phyloP scores from a whole-genome alignment of 2,888 invertebrate species.

The Ormia ochracea region DNA sequence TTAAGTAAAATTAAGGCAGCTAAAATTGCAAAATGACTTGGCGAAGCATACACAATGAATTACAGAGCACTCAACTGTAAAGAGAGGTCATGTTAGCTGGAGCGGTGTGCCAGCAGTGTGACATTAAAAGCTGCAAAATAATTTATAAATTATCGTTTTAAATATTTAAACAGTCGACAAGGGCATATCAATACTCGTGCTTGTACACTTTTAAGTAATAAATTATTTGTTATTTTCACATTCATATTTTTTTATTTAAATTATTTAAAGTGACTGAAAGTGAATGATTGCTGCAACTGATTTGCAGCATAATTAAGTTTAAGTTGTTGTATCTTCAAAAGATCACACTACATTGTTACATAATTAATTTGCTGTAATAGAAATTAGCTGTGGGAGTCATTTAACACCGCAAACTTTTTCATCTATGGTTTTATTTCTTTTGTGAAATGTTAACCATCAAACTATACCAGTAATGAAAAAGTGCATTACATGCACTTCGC shows the following conservation, averaged over 20 bases:
- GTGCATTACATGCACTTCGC: background rate
- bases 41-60: background rate
- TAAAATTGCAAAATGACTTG: background rate
- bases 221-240: too few relatives aligned
- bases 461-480: background rate
- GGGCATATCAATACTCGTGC: background rate
- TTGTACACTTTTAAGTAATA: too few relatives aligned
- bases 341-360: slow-evolving; percentile 13
- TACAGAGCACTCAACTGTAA: background rate
- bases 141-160: background rate
- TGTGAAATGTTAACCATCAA: slow-evolving; percentile 34
- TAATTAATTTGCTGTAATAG: slow-evolving; percentile 26
- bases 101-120: too few relatives aligned
- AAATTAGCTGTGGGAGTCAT: slow-evolving; percentile 54
- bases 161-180: background rate
- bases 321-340: background rate
- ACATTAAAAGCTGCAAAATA: background rate
- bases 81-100: background rate
- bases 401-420: slow-evolving; percentile 45
- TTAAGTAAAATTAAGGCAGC: background rate
- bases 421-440: slow-evolving; percentile 17
- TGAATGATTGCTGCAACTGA: background rate
- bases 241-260: too few relatives aligned
- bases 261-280: too few relatives aligned
- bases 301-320: slow-evolving; percentile 23